Base-by-base conservation (phyloP, 35 echinoderm and acorn worm species). In the Heliocidaris erythrogramma region DNA sequence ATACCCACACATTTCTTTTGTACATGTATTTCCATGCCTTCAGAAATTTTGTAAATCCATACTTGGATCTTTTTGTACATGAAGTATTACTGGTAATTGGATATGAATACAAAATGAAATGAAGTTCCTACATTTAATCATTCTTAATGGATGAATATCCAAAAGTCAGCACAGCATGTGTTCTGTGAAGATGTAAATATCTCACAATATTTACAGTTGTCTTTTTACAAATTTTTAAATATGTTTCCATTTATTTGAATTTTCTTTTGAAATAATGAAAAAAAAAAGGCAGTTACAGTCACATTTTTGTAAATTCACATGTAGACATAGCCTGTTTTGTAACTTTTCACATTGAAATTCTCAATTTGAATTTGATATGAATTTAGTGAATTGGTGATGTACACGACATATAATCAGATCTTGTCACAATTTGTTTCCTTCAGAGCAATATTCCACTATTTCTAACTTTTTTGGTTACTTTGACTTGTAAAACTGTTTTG, bases 381-480 rank as follows among this genome's bases (percentile, higher is more conserved):
- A 78, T 78, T 78, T 27, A 71, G 65, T 78, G 65, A 78, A 78
- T 78, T 24, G 27, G 65, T 78, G 27, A 78, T 78, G 65, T 78
- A 78, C 65, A 78, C 18, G 21, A 24, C 65, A 78, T 78, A 78
- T 78, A 78, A n/a, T 78, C 65, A 78, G 27, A 78, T n/a, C 18
- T 78, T 78, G 65, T 78, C 65, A 78, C 65, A 18, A 78, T 78
- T 78, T 6, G 65, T 78, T 89, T 89, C 87, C 87, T 89, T 89
- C 87, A 89, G 24, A 89, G 87, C 87, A 89, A 89, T 89, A 89
- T 89, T 89, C 87, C 47, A 89, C 87, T 89, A 89, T 89, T 89
- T 89, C 31, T 89, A 78, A 78, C 65, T 27, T 27, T 56, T 56
- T 78, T 78, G 65, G 65, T 78, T 78, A 78, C 65, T 71, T 56